Conservation (phyloP, 2,888 invertebrate species). For the Diaperis boleti region DNA sequence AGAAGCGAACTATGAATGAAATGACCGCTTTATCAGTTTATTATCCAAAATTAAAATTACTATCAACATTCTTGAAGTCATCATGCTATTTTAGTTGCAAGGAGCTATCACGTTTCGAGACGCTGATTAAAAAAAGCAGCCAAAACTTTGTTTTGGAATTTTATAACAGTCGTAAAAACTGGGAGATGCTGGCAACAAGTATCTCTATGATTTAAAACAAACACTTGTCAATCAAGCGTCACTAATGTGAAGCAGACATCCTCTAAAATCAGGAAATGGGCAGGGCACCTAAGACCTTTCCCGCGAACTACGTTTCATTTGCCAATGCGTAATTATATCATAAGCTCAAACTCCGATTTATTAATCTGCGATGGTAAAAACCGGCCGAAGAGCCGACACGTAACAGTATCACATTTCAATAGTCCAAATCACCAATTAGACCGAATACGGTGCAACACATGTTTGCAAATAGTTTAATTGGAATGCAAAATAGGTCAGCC, state of each 20-base stretch:
- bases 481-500: conserved; percentile 6
- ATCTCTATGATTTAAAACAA: conserved; percentile 21
- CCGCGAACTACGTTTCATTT: too few relatives aligned
- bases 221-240: conserved; percentile 31
- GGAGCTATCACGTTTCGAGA: conserved; percentile 26
- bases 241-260: conserved; percentile 35
- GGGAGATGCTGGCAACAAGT: background rate
- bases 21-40: conserved; percentile 28
- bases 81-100: conserved; percentile 36
- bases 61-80: conserved; percentile 39
- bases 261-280: conserved; percentile 33
- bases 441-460: conserved; percentile 1
- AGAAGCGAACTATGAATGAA: conserved; percentile 38
- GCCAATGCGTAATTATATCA: too few relatives aligned
- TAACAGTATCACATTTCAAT: conserved; percentile 22
- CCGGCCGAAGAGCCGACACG: conserved; percentile 10
- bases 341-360: background rate
- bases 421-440: conserved; percentile 25
- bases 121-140: conserved; percentile 19
- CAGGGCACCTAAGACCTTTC: conserved; percentile 1
- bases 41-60: conserved; percentile 36
- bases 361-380: background rate
- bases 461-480: conserved; percentile 13
- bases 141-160: background rate
- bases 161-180: too few relatives aligned